Evolutionary conservation across 2,113 vertebrate species (phyloP).

Genomic region (Gobiocypris rarus): DNA sequence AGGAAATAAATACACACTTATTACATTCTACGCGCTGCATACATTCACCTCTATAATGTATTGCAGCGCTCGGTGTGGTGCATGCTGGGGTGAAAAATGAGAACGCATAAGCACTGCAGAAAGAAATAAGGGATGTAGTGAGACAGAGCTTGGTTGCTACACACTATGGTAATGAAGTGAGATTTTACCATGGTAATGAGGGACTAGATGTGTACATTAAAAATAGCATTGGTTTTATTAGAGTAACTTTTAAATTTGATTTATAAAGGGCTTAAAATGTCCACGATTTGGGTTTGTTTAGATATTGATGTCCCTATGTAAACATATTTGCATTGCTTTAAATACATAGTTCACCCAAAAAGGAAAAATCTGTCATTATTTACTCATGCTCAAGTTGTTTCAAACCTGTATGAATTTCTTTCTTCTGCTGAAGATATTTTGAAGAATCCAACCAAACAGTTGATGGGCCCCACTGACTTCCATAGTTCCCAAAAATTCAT

Average conservation of each 20-base stretch:
- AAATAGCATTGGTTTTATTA: neutral
- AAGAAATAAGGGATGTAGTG: slow-evolving; percentile 54
- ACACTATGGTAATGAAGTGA: neutral
- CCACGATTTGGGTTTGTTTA: neutral
- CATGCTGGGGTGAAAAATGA: slow-evolving; percentile 76
- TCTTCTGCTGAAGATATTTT: too few relatives aligned
- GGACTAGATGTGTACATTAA: neutral
- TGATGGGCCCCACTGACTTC: too few relatives aligned
- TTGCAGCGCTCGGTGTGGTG: slow-evolving; percentile 67
- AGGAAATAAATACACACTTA: slow-evolving; percentile 78
- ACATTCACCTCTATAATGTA: slow-evolving; percentile 76
- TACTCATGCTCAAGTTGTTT: too few relatives aligned
- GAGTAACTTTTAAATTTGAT: too few relatives aligned
- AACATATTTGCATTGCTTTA: neutral
- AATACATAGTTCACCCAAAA: too few relatives aligned
- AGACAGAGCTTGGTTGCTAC: slow-evolving; percentile 55
- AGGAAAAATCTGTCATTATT: too few relatives aligned
- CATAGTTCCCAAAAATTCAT: too few relatives aligned
- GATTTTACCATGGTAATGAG: neutral
- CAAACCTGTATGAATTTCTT: too few relatives aligned
- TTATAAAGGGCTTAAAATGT: too few relatives aligned
- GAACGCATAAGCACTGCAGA: slow-evolving; percentile 65
- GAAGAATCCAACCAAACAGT: too few relatives aligned
- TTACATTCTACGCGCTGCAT: slow-evolving; percentile 73
- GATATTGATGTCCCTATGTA: neutral